Evolutionary conservation across 2,797 vertebrate genomes (phyloP).

Genomic region (Chromis chromis): DNA sequence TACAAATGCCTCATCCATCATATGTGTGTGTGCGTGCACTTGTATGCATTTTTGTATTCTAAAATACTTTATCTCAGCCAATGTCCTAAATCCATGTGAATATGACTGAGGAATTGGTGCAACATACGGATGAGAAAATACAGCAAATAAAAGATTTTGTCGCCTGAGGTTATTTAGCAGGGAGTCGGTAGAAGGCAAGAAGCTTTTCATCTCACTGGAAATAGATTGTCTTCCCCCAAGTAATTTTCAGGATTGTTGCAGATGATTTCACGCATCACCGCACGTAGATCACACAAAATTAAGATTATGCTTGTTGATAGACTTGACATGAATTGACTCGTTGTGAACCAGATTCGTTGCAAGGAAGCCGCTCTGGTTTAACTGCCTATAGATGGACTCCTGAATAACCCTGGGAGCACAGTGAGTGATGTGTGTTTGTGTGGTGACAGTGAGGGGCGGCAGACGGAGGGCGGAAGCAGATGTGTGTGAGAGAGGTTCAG

Average conservation of each 20-base stretch:
- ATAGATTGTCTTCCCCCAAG: background rate
- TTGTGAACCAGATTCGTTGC: slow-evolving; percentile 47
- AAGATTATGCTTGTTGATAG: slow-evolving; percentile 13
- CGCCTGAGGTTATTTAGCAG: slow-evolving; percentile 28
- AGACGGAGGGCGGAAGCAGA: slow-evolving; percentile 80
- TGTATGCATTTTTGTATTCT: slow-evolving; percentile 8
- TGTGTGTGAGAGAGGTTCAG: slow-evolving; percentile 79
- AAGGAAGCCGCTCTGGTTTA: slow-evolving; percentile 58
- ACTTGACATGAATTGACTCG: slow-evolving; percentile 56
- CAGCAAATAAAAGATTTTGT: slow-evolving; percentile 26
- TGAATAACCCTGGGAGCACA: slow-evolving; percentile 77
- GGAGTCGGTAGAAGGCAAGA: slow-evolving; percentile 6
- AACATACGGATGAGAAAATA: slow-evolving; percentile 43
- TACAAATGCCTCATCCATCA: slow-evolving; percentile 3
- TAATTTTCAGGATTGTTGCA: slow-evolving; percentile 18
- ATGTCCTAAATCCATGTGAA: slow-evolving; percentile 47
- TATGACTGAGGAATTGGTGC: slow-evolving; percentile 37
- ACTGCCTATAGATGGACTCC: slow-evolving; percentile 76
- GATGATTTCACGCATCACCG: slow-evolving; percentile 18
- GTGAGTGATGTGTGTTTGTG: slow-evolving; percentile 77
- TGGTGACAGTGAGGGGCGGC: slow-evolving; percentile 68
- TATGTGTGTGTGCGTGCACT: background rate
- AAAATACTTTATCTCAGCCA: slow-evolving; percentile 10
- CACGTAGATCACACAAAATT: background rate
- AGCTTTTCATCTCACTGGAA: slow-evolving; percentile 37